Percentiles rank a stretch among this genome's conserved stretches.
Conservation (phyloP, 2,113 vertebrate species). For the Chaenogobius annularis region DNA sequence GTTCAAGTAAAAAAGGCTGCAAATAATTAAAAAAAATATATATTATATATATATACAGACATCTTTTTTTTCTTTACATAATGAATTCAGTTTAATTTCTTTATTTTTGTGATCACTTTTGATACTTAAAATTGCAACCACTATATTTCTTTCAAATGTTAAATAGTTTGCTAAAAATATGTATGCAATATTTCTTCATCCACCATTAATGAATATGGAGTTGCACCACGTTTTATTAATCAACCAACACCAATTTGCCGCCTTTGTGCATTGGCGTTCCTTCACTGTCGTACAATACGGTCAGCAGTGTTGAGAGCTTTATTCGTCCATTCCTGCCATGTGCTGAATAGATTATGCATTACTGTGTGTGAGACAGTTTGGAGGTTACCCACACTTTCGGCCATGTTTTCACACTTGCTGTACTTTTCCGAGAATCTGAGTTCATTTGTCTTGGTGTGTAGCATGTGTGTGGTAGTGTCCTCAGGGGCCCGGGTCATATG, state of each 20-base stretch:
- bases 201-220: too few species aligned
- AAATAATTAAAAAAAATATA: too few species aligned
- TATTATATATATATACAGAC: too few species aligned
- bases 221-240: too few species aligned
- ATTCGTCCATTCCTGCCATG: conserved; percentile 59
- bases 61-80: too few species aligned
- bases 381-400: conserved; percentile 66
- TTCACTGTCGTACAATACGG: conserved; percentile 36
- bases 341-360: conserved; percentile 61
- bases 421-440: conserved; percentile 62
- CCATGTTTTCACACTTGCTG: conserved; percentile 66
- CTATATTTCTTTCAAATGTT: too few species aligned
- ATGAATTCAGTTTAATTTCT: too few species aligned
- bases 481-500: conserved; percentile 43
- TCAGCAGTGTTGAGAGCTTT: conserved; percentile 62
- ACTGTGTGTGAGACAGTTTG: conserved; percentile 55
- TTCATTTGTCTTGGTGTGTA: conserved; percentile 41
- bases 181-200: too few species aligned
- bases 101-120: too few species aligned
- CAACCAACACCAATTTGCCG: not conserved
- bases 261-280: conserved; percentile 23
- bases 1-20: too few species aligned
- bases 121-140: too few species aligned
- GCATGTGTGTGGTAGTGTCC: conserved; percentile 53
- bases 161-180: too few species aligned